Evolutionary conservation across 2,888 invertebrate genomes (phyloP), one percentile per base, ranked within the genome.

Genomic region (Agrypnus murinus): DNA sequence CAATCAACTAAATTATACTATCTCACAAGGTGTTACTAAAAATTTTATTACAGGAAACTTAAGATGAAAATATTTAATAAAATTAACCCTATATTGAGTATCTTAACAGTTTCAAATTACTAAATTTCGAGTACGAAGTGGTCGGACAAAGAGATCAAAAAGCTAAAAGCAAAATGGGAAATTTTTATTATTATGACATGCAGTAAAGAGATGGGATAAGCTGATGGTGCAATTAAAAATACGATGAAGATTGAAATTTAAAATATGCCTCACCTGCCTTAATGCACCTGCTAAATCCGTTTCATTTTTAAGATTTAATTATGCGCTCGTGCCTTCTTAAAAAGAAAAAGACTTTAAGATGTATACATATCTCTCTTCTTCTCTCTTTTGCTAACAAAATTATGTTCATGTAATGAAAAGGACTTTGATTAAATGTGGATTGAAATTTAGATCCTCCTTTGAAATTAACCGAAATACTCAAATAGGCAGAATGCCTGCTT

Each of bases 251-350:
- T 69, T 69, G 69, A 64, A 57, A 64, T 63, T 68, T 64, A 57
- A 69, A 69, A 63, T 68, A 62, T 60, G 53, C 68, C 34, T 63
- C 69, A 69, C 69, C 69, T 69, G 69, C 67, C 48, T 63, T 36
- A 38, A 14, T 32, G 48, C 69, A 69, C 69, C 69, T 69, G 69
- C 69, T 57, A 69, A 65, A 65, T 65, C 65, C 58, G 58, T 45
- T 65, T 65, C 58, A 19, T 45, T 55, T 65, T 69, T 58, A 64
- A 69, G 69, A 69, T 69, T 69, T 69, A 69, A 69, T 69, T 63
- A 63, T 36, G 48, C 34, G 34, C 53, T 53, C 53, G 40, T 46
- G 14, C 31, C n/a, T 43, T 2, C 38, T 38, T 34, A 55, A 55
- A 45, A 38, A 57, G 43, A 43, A 43, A 65, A 40, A 19, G 38